Evolutionary conservation across 1,140 invertebrate genomes (phyloP), one percentile per base, ranked within the genome.

Genomic region (Drosophila leontia): DNA sequence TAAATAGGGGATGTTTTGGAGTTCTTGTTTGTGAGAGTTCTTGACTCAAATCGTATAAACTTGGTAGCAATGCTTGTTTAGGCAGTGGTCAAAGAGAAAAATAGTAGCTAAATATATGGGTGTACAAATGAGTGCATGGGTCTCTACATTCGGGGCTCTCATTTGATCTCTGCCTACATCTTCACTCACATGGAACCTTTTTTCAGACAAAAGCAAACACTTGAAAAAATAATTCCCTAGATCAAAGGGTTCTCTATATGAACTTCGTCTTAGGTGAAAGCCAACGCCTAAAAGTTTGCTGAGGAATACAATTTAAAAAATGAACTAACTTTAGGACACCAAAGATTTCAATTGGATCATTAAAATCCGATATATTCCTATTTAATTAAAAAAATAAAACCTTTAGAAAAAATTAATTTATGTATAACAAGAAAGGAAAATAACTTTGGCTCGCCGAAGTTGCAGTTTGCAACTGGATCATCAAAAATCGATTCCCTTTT

Each of bases 141-240:
- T 35, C 32, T 23, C 8, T 23, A 55, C 51, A 55, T 37, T 55
- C 13, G 51, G 34, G 8, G 13, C 51, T 55, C 51, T 55, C 34
- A 55, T 55, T 55, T 55, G 51, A 55, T 37, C 51, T 55, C 51
- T 55, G 51, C 34, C 34, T 23, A 55, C 51, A 55, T 55, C 34
- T 55, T 37, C 51, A 55, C 19, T 23, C 51, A 37, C 13, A 55
- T 55, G 51, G 51, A 55, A 55, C 51, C 34, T 23, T 55, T 19
- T 19, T 55, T 55, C 13, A 23, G 34, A 55, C 51, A 55, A 55
- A 3, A 55, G 51, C 34, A 5, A 3, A 55, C 35, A 55, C 19
- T 23, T 55, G 3, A 55, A 55, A 37, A 55, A 37, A 55, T 55
- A 55, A 19, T 55, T 9, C 7, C 29, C 9, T 34, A 11, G 8